Base-by-base conservation (phyloP, 2,888 invertebrate genomes). In the Cantharis lateralis region DNA sequence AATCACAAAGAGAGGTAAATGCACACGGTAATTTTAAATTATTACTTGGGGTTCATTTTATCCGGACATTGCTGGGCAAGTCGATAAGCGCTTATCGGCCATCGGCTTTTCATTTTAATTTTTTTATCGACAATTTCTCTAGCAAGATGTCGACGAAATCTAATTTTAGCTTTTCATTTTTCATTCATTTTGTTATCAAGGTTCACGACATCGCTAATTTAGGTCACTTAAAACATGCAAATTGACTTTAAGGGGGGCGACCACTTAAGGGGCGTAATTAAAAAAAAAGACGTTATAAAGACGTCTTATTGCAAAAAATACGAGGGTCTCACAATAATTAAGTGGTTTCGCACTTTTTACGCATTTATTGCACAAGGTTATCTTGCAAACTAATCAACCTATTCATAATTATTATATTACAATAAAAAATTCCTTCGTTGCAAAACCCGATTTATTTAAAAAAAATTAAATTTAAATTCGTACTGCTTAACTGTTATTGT, bases 201-300 rank as follows among this genome's bases (percentile, higher is more conserved):
- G 64, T 66, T 66, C 64, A n/a, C 24, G n/a, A 66, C 64, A 66
- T 66, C 16, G 64, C 48, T 66, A 66, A 66, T 66, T 66, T 24
- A 66, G 64, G 64, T 66, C 64, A 66, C 16, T 64, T 64, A 64
- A 18, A 66, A n/a, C 48, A 66, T 66, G 64, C 64, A 66, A 66
- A 66, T 66, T n/a, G 7, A n/a, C 9, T n/a, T 48, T 48, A 48
- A n/a, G 48, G 9, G 48, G 48, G 48, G 48, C 48, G n/a, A 10
- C 20, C 20, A 15, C 11, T n/a, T n/a, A n/a, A n/a, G n/a, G n/a
- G n/a, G n/a, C n/a, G n/a, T n/a, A n/a, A n/a, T n/a, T n/a, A n/a
- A n/a, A n/a, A n/a, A n/a, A n/a, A n/a, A 32, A 32, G 32, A 32
- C 32, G 32, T 32, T 20, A 20, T 20, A 20, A 20, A 5, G 20